Base-by-base conservation (phyloP, 2,113 vertebrate species). In the Periophthalmus modestus region DNA sequence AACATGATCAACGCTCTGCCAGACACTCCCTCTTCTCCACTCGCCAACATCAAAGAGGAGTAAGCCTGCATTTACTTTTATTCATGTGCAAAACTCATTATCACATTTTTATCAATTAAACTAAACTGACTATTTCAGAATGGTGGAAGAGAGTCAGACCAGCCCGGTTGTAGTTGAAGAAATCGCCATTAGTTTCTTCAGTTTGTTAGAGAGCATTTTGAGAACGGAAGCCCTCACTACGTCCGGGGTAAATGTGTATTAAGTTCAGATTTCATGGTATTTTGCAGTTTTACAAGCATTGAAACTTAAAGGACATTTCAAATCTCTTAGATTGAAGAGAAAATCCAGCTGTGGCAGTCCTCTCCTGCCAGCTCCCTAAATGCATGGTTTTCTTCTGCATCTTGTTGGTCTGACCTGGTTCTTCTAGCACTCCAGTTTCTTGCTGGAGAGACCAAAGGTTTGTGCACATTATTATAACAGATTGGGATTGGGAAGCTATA, bases 331-430 rank as follows among this genome's bases (percentile, higher is more conserved):
- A 84, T 99, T 61, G 98, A 99, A 88, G 98, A 99, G 74, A 97
- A 96, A 71, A 93, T 99, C 68, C 94, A 96, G 1, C 94, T 96
- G 18, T 99, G 97, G 97, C 97, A 99, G 68, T 91, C 92, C 0
- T 97, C 95, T 76, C 95, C 97, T 28, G 95, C 96, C 69, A 98
- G 97, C 34, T 94, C 96, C 9, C 94, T 97, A 77, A 98, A 98
- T 69, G 92, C 84, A 48, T 99, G 98, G 98, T 99, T 97, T 85
- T 97, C 97, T 24, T 93, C 90, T 13, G 94, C 94, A 58, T 86
- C 96, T 23, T 98, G 96, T 88, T 99, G 98, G 98, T 97, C 96
- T 1, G 98, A 99, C 73, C 82, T 98, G 88, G 95, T 96, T 77
- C 88, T 96, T 68, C 95, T 96, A 2, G 96, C 95, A 6, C 87